Percentiles rank a stretch among this genome's conserved stretches.
phyloP scores from a whole-genome alignment of 2,888 invertebrate genomes.

The Ametastegia equiseti region DNA sequence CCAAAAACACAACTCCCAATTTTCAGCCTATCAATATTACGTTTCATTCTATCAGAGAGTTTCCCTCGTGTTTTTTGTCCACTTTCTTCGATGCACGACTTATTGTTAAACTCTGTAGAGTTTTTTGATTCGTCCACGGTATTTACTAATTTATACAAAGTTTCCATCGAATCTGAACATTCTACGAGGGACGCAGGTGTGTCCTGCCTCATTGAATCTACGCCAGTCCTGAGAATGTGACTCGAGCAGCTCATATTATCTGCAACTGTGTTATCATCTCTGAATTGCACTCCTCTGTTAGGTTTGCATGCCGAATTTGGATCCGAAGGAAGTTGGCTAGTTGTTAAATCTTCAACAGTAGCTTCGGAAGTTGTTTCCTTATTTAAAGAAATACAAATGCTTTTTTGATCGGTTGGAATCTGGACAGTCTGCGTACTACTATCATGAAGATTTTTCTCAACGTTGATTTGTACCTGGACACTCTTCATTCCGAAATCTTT shows the following conservation, averaged over 20 bases:
- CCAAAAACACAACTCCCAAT: neutral
- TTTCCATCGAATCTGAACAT: neutral
- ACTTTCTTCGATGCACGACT: neutral
- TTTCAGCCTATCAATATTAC: neutral
- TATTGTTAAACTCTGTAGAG: neutral
- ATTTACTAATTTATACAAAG: constrained; percentile 2
- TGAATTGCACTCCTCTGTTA: constrained; percentile 29
- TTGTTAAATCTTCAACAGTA: neutral
- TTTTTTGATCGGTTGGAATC: neutral
- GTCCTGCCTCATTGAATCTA: neutral
- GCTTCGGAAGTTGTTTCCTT: neutral
- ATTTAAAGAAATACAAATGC: neutral
- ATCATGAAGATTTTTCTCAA: neutral
- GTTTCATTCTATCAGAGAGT: constrained; percentile 35
- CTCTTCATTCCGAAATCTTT: neutral
- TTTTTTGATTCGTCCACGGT: neutral
- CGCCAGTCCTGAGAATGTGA: neutral
- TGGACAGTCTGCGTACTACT: neutral
- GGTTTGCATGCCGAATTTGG: neutral
- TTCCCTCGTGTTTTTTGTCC: neutral
- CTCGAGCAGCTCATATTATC: neutral
- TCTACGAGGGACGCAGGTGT: neutral
- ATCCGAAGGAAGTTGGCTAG: neutral
- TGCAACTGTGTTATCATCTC: neutral
- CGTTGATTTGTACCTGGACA: neutral